Percentiles rank a stretch among this genome's conserved stretches.
phyloP scores from a whole-genome alignment of 53 echinoderm and acorn worm genomes.

The Holothuria scabra region DNA sequence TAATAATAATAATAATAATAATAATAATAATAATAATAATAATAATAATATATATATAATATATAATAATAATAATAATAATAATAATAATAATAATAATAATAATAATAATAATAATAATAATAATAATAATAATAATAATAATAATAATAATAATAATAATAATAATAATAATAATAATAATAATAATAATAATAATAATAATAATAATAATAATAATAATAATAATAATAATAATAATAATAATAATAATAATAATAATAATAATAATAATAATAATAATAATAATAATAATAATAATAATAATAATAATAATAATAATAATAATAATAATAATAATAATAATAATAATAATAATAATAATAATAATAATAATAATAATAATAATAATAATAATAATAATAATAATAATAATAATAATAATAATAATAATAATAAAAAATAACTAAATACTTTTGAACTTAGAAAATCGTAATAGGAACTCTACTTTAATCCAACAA shows the following conservation, averaged over 20 bases:
- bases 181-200: background rate
- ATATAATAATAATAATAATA: too few relatives aligned
- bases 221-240: background rate
- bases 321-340: background rate
- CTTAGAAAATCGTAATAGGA: too few relatives aligned
- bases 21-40: too few relatives aligned
- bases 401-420: background rate
- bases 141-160: background rate
- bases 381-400: background rate
- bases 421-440: background rate
- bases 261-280: background rate
- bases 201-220: background rate
- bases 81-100: too few relatives aligned
- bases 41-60: too few relatives aligned
- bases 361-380: background rate
- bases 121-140: background rate
- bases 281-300: background rate
- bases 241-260: background rate
- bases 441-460: too few relatives aligned
- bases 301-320: background rate
- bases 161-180: background rate
- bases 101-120: too few relatives aligned
- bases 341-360: background rate
- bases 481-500: too few relatives aligned
- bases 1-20: too few relatives aligned